Evolutionary conservation across 2,797 vertebrate genomes (phyloP).

Genomic region (Poeciliopsis gracilis): DNA sequence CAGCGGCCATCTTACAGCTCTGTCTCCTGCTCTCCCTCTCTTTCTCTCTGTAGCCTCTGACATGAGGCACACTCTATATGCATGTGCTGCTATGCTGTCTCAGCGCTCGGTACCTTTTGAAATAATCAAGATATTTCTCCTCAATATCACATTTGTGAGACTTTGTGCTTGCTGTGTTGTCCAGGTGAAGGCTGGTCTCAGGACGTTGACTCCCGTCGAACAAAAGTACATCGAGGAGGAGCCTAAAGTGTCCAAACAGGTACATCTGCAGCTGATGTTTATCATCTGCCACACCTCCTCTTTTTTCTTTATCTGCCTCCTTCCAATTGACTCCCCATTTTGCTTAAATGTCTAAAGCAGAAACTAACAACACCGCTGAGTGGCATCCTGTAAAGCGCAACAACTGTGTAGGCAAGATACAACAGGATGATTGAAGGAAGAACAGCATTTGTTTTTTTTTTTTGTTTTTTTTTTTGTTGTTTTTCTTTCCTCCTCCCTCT

Average conservation of each 20-base stretch:
- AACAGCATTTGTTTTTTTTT: constrained; percentile 65
- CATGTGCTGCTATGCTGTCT: constrained; percentile 42
- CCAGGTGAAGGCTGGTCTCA: constrained; percentile 95
- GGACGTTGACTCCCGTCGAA: constrained; percentile 94
- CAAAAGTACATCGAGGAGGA: constrained; percentile 99
- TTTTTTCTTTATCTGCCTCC: constrained; percentile 44
- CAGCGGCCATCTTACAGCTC: constrained; percentile 81
- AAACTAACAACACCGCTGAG: constrained; percentile 61
- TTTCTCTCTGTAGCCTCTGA: constrained; percentile 56
- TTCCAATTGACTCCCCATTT: constrained; percentile 25
- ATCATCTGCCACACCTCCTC: constrained; percentile 27
- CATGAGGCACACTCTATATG: constrained; percentile 49
- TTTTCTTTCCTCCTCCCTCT: constrained; percentile 39
- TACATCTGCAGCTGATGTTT: constrained; percentile 70
- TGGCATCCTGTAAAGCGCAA: constrained; percentile 67
- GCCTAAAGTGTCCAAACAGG: constrained; percentile 97
- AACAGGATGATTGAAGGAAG: constrained; percentile 76
- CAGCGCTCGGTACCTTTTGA: constrained; percentile 1
- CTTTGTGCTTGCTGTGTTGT: constrained; percentile 40
- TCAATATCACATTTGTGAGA: not conserved
- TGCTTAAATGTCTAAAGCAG: constrained; percentile 50
- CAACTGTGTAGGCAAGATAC: constrained; percentile 73
- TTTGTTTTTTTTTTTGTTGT: constrained; percentile 41
- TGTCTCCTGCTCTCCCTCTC: constrained; percentile 41
- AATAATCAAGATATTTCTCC: constrained; percentile 5